phyloP scores from a whole-genome alignment of 1,140 invertebrate species.

The Pogonomyrmex barbatus region DNA sequence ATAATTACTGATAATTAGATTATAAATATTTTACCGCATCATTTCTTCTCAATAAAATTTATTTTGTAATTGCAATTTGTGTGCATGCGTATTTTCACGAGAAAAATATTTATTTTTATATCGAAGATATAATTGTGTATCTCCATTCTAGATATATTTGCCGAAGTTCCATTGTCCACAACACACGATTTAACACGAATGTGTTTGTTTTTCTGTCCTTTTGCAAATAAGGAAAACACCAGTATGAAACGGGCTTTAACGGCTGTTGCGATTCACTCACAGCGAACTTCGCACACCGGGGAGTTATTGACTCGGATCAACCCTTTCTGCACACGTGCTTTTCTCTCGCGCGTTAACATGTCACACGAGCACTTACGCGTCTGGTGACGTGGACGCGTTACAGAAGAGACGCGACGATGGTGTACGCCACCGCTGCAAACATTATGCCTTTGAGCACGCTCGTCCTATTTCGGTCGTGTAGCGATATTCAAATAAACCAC shows the following conservation, averaged over 20 bases:
- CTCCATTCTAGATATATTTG: neutral
- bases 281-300: slow-evolving; percentile 26
- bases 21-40: neutral
- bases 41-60: neutral
- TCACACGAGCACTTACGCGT: slow-evolving; percentile 38
- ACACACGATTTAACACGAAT: neutral
- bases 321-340: slow-evolving; percentile 20
- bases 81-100: neutral
- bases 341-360: neutral
- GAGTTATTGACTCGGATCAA: slow-evolving; percentile 72
- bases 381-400: slow-evolving; percentile 20
- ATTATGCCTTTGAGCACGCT: slow-evolving; percentile 42
- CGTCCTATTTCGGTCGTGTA: slow-evolving; percentile 71
- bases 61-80: neutral
- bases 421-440: slow-evolving; percentile 43
- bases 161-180: neutral
- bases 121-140: neutral
- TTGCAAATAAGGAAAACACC: neutral
- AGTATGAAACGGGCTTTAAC: slow-evolving; percentile 64
- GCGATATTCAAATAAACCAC: slow-evolving; percentile 77
- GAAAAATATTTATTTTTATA: neutral
- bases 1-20: neutral
- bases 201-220: neutral
- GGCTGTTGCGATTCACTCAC: slow-evolving; percentile 72
- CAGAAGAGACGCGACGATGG: slow-evolving; percentile 30